Evolutionary conservation across 1,140 invertebrate genomes (phyloP).

Genomic region (Nylanderia fulva): DNA sequence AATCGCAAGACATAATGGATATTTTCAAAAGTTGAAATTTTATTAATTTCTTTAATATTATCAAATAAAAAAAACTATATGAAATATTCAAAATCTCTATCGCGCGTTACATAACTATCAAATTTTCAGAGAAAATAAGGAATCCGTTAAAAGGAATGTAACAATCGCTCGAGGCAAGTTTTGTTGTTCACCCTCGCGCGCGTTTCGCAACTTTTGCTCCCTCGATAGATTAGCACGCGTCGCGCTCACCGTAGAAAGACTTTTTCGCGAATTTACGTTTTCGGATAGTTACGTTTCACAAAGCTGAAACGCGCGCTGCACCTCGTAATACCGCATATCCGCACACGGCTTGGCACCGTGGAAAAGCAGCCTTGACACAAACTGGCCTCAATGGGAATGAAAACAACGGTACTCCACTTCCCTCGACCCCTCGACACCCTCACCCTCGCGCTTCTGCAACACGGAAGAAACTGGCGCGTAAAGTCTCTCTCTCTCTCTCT

Average conservation of each 20-base stretch:
- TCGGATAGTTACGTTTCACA: conserved; percentile 20
- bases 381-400: conserved; percentile 70
- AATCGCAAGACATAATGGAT: background rate
- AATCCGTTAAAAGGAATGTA: background rate
- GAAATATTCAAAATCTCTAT: background rate
- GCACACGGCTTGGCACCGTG: conserved; percentile 47
- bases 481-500: background rate
- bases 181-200: background rate
- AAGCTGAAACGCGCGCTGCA: conserved; percentile 41
- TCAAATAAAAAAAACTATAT: background rate
- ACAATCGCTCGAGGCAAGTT: background rate
- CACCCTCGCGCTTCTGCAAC: conserved; percentile 14
- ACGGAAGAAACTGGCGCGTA: conserved; percentile 47
- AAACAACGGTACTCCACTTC: conserved; percentile 67
- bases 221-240: background rate
- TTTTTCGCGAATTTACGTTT: conserved; percentile 20
- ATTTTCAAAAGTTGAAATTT: background rate
- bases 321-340: conserved; percentile 34
- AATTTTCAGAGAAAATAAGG: background rate
- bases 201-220: background rate
- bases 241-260: background rate
- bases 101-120: background rate
- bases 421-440: conserved; percentile 38
- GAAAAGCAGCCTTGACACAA: conserved; percentile 71
- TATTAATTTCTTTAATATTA: background rate